Conservation (phyloP, 2,888 invertebrate genomes). For the Limulus polyphemus region DNA sequence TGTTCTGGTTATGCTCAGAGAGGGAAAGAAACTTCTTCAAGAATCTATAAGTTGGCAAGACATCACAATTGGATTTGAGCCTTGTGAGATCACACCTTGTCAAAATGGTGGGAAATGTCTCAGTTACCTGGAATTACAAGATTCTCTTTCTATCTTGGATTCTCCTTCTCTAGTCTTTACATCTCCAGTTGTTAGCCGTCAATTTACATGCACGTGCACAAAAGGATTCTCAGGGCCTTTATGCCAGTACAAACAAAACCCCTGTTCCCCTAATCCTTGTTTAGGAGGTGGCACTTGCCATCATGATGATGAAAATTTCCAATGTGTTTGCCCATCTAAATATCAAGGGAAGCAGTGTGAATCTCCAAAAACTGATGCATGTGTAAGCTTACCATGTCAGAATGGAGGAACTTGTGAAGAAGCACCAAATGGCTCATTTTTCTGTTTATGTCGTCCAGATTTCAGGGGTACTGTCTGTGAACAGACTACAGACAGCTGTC, state of each 20-base stretch:
- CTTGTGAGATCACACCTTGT: slow-evolving; percentile 49
- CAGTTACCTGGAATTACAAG: slow-evolving; percentile 35
- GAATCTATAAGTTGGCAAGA: slow-evolving; percentile 7
- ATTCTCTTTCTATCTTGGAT: slow-evolving; percentile 58
- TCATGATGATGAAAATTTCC: slow-evolving; percentile 67
- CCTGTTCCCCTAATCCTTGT: slow-evolving; percentile 81
- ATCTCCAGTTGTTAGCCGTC: slow-evolving; percentile 63
- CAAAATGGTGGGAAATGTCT: slow-evolving; percentile 36
- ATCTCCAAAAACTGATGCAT: slow-evolving; percentile 66
- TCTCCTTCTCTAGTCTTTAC: slow-evolving; percentile 69
- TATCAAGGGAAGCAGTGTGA: slow-evolving; percentile 75
- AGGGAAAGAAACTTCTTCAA: slow-evolving; percentile 6
- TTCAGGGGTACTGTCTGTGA: slow-evolving; percentile 85
- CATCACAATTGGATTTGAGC: slow-evolving; percentile 29
- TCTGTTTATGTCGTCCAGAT: slow-evolving; percentile 80
- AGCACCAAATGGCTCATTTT: slow-evolving; percentile 75
- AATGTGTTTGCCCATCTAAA: slow-evolving; percentile 63
- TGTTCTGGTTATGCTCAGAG: slow-evolving; percentile 9
- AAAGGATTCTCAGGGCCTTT: slow-evolving; percentile 69
- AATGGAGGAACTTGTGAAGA: slow-evolving; percentile 86
- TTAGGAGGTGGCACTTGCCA: slow-evolving; percentile 69
- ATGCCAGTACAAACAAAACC: slow-evolving; percentile 77
- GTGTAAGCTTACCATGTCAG: slow-evolving; percentile 70
- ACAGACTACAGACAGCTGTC: slow-evolving; percentile 67
- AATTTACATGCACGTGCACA: slow-evolving; percentile 64